phyloP scores from a whole-genome alignment of 2,113 vertebrate genomes.

The Morphnarchus princeps region DNA sequence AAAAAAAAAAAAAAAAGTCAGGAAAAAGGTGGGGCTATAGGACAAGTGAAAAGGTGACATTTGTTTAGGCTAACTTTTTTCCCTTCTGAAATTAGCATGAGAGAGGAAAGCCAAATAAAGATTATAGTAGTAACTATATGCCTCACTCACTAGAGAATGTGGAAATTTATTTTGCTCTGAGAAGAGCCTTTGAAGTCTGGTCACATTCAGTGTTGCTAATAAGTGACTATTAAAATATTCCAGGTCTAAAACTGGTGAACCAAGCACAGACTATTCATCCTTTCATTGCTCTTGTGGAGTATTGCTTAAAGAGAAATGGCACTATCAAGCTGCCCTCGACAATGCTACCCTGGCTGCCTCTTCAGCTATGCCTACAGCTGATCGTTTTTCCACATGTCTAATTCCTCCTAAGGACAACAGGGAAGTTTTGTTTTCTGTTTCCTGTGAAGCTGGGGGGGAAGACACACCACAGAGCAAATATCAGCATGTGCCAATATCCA shows the following conservation, averaged over 20 bases:
- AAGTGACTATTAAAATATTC: neutral
- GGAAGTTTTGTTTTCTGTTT: neutral
- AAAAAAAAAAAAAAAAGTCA: neutral
- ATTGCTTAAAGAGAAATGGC: neutral
- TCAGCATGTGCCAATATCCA: neutral
- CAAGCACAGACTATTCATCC: neutral
- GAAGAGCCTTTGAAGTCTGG: neutral
- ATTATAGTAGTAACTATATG: neutral
- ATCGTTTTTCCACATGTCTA: neutral
- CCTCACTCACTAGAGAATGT: neutral
- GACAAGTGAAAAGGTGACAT: neutral
- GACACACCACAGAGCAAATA: neutral
- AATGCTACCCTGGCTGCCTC: neutral
- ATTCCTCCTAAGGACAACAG: neutral
- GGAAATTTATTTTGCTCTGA: neutral
- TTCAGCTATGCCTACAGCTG: neutral
- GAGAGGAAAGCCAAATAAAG: neutral
- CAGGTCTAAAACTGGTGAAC: neutral
- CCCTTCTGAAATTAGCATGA: neutral
- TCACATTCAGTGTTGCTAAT: neutral
- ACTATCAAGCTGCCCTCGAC: neutral
- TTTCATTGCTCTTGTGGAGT: neutral
- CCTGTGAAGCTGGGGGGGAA: neutral
- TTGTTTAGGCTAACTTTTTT: neutral
- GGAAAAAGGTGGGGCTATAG: neutral